Base-by-base conservation (phyloP, 2,797 vertebrate genomes). In the Brotula barbata region DNA sequence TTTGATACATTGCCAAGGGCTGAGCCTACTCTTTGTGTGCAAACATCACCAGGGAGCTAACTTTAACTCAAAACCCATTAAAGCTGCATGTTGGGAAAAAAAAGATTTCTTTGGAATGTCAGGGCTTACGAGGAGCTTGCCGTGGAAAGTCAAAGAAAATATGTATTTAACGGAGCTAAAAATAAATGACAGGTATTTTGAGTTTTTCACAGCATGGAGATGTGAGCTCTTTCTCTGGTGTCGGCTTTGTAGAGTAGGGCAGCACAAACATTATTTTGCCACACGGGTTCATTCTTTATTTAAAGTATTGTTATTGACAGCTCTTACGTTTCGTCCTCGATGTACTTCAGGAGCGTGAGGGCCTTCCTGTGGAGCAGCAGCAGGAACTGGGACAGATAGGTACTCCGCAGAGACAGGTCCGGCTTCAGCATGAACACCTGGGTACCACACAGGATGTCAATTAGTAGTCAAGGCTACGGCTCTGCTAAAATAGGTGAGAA, bases 251-350 rank as follows among this genome's bases (percentile, higher is more conserved):
- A 23, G 13, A 17, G 36, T 33, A n/a, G n/a, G 7, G 40, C 21
- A 14, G 37, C 9, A 28, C 11, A 13, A 28, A 58, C 57, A 46
- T 37, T 39, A 17, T 43, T 68, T 22, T 33, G 52, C 22, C 40
- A 41, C 60, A 37, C 45, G 48, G 63, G 62, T 64, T 17, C 6
- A 31, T 7, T 20, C 16, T 19, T 37, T 16, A 15, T n/a, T 11
- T 58, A 22, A 61, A 71, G 55, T 39, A 21, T 19, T 34, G 46
- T 41, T 54, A 56, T 61, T 31, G 43, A 23, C 12, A 21, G 39
- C 64, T 91, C 96, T 94, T 92, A 98, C 96, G 96, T 99, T 71
- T 98, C 95, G 82, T 99, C 96, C 78, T 98, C 95, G 77, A 99
- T 98, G 84, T 99, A 98, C 85, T 97, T 95, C 82, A 99, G 95